phyloP scores from a whole-genome alignment of 2,113 vertebrate species.

The Psammodynastes pulverulentus region DNA sequence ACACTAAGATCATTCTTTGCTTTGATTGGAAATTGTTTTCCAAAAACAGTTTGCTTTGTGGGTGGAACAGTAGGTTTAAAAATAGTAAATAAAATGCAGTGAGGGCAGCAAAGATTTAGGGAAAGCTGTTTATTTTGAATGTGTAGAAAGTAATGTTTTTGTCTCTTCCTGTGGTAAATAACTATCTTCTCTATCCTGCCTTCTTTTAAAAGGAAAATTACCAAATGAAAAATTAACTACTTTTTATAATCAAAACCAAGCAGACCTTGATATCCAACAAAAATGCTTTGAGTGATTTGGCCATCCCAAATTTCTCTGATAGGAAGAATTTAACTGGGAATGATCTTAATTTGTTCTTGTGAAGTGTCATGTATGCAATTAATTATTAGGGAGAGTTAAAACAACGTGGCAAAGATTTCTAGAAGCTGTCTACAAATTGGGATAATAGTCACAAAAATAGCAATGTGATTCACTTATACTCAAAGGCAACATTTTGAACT shows the following conservation, averaged over 20 bases:
- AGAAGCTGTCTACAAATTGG: not conserved
- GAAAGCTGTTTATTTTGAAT: not conserved
- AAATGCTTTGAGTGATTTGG: not conserved
- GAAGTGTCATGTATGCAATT: not conserved
- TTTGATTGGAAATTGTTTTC: not conserved
- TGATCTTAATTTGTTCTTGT: not conserved
- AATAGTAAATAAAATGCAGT: not conserved
- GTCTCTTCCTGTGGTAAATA: not conserved
- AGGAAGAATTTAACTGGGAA: not conserved
- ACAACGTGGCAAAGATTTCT: not conserved
- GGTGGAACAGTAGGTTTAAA: not conserved
- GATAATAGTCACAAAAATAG: not conserved
- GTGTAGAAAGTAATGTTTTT: not conserved
- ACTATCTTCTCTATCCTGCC: not conserved
- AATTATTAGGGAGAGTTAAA: not conserved
- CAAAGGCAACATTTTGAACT: not conserved
- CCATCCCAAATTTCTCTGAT: not conserved
- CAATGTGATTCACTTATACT: not conserved
- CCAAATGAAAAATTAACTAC: not conserved
- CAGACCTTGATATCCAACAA: not conserved
- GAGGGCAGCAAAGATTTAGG: not conserved
- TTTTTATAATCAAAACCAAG: not conserved
- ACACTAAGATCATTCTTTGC: too few species aligned
- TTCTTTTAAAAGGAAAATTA: not conserved
- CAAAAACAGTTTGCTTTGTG: not conserved